These are phyloP conservation scores for Thecocarcelia acutangulata DNA, from an alignment of 2,888 invertebrate species.

Conservation along the genomic window DNA sequence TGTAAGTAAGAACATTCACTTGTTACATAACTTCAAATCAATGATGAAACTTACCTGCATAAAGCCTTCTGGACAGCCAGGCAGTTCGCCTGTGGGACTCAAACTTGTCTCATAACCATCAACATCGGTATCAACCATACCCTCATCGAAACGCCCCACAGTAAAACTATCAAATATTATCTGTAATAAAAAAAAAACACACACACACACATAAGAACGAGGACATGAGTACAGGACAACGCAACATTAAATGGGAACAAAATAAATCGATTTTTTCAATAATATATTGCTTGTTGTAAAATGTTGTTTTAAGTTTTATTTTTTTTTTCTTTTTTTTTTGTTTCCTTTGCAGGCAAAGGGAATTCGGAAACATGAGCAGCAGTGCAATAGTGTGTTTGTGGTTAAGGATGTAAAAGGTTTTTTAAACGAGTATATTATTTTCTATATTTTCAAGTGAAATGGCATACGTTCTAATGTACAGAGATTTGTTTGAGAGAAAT, in stretches of 20 bases:
- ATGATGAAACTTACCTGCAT: conserved; percentile 86
- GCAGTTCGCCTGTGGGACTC: conserved; percentile 83
- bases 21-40: background rate
- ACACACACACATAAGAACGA: conserved; percentile 34
- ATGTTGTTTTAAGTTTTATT: background rate
- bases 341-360: no score
- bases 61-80: conserved; percentile 93
- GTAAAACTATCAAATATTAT: conserved; percentile 94
- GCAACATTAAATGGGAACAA: background rate
- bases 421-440: no score
- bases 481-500: no score
- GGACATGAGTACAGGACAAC: conserved; percentile 2
- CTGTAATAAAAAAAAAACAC: conserved; percentile 82
- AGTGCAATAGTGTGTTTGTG: no score
- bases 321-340: background rate
- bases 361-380: no score
- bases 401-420: no score
- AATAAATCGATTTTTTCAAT: conserved; percentile 32
- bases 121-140: conserved; percentile 81
- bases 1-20: background rate
- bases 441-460: no score
- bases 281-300: conserved; percentile 23
- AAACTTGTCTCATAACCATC: conserved; percentile 81
- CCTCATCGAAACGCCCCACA: conserved; percentile 90
- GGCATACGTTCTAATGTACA: no score